Evolutionary conservation across 2,113 vertebrate genomes (phyloP), one percentile per base, ranked within the genome.

Genomic region (Cynocephalus volans): DNA sequence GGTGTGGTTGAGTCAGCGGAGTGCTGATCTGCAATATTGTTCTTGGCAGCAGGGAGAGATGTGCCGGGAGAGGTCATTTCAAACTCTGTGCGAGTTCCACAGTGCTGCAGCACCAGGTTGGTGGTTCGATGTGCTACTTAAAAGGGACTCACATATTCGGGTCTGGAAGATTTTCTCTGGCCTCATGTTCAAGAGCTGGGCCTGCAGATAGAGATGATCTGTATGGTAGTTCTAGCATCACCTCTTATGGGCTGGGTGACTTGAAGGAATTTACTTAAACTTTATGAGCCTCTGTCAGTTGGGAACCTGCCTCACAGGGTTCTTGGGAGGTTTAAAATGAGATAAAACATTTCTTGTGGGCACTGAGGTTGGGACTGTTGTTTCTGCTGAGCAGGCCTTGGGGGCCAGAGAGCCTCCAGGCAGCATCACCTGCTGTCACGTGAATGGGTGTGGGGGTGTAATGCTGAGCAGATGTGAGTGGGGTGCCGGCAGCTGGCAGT

Each of bases 391-490:
- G 28, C 36, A n/a, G 76, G 48, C 26, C n/a, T 56, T 19, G n/a
- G 7, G 8, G 70, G 36, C 31, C 54, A 58, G 67, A 75, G 24
- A 52, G 9, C 24, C 60, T n/a, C 31, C 9, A 45, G 45, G 65
- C 72, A 88, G 31, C 45, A 45, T 36, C 18, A 41, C 33, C 64
- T 70, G 50, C 70, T 84, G 6, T 54, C 21, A 3, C 1, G 2
- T 41, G 56, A 1, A 0, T 3, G 24, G 48, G 31, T 9, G 65
- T n/a, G 50, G 11, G 62, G 41, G 41, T 41, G 41, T 41, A n/a
- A 33, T 0, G 1, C 19, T 24, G 36, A 79, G 14, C 9, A 36
- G 52, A 33, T 3, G 0, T 0, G 2, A 28, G 9, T 0, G 17
- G 31, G n/a, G 7, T 2, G 10, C 41, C 1, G 8, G 52, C n/a